These are phyloP conservation scores for Quadroppia sp. DNA, from an alignment of 2,888 invertebrate genomes.

Conservation along the genomic window DNA sequence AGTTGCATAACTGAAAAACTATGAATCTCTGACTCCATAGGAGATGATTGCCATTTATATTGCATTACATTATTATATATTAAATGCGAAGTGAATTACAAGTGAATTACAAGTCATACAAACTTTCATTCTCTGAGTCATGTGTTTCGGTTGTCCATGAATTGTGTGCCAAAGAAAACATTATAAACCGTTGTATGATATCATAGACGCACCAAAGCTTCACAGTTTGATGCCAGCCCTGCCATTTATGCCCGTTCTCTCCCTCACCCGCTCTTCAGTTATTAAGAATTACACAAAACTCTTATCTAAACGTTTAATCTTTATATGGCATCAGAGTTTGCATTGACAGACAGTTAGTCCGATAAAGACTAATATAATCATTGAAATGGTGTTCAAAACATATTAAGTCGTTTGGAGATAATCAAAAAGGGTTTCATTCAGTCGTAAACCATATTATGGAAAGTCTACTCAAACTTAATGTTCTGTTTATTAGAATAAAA, in stretches of 20 bases:
- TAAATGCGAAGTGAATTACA: neutral
- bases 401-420: constrained; percentile 33
- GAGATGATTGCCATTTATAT: constrained; percentile 7
- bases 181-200: constrained; percentile 1
- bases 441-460: neutral
- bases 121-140: constrained; percentile 7
- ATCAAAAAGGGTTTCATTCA: constrained; percentile 15
- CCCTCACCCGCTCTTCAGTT: constrained; percentile 9
- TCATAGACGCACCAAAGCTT: neutral
- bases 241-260: neutral
- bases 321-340: constrained; percentile 30
- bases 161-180: neutral
- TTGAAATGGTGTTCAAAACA: constrained; percentile 19
- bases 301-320: constrained; percentile 31
- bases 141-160: neutral
- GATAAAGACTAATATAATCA: constrained; percentile 30
- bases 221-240: constrained; percentile 28
- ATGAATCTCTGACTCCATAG: neutral
- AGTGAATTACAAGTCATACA: constrained; percentile 22
- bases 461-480: constrained; percentile 16
- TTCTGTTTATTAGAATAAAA: neutral
- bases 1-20: neutral
- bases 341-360: constrained; percentile 35
- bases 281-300: constrained; percentile 18
- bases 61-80: constrained; percentile 8